phyloP scores from a whole-genome alignment of 1,140 invertebrate species.

The Dendrolimus punctatus region DNA sequence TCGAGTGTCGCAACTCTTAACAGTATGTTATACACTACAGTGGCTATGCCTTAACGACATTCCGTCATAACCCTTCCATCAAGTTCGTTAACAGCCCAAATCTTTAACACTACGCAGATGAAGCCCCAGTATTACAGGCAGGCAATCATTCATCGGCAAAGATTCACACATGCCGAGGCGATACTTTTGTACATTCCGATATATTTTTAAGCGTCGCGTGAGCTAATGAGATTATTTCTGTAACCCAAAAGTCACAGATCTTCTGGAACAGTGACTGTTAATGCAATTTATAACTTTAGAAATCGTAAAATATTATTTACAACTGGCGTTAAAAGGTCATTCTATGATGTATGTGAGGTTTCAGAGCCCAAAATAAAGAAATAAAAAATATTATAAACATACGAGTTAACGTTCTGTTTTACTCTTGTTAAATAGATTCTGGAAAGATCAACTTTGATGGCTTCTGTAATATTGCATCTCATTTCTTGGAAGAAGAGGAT shows the following conservation, averaged over 20 bases:
- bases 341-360: no score
- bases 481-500: conserved; percentile 93
- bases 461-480: conserved; percentile 91
- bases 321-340: no score
- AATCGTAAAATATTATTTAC: no score
- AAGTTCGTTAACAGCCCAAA: no score
- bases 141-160: conserved; percentile 11
- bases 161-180: conserved; percentile 16
- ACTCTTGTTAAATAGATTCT: conserved; percentile 64
- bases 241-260: conserved; percentile 6
- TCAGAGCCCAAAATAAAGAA: neutral
- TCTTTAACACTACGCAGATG: no score
- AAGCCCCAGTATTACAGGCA: no score
- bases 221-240: conserved; percentile 48
- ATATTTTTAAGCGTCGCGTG: conserved; percentile 50
- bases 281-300: no score
- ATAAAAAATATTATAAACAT: neutral
- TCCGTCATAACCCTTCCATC: no score
- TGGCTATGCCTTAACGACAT: no score
- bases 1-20: no score
- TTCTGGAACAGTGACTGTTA: neutral
- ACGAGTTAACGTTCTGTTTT: neutral
- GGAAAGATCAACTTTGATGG: conserved; percentile 96
- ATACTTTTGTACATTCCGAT: conserved; percentile 41
- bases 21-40: no score